Evolutionary conservation across 2,888 invertebrate genomes (phyloP), one percentile per base, ranked within the genome.

Genomic region (Trachelus iudaicus): DNA sequence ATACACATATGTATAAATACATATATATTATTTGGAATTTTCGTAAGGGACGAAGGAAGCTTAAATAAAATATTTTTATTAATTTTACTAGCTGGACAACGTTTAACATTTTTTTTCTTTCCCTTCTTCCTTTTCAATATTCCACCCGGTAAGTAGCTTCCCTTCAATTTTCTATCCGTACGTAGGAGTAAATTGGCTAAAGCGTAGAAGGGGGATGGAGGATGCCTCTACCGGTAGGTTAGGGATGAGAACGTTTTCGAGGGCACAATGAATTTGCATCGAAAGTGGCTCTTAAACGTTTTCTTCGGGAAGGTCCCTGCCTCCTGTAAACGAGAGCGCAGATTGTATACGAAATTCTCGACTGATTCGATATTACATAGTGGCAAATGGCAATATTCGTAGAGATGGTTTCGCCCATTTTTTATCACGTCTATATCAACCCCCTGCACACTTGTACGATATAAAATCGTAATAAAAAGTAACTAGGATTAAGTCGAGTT

Each of bases 271-370:
- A 89, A 90, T 90, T 90, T 90, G 90, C 90, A 90, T 90, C 85
- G 89, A 90, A 90, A 90, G 90, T 90, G 90, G 85, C 87, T 89
- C 87, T 89, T 89, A 87, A 89, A 87, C 83, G 84, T 84, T 87
- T 83, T 87, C 85, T 83, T 81, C 82, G 80, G 75, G 73, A 40
- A 15, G 73, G 73, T 75, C 40, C 40, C 78, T 37, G 3, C 40
- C 40, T 40, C 40, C 40, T 40, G 40, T 23, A 9, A 6, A 40
- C 40, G 23, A 40, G 40, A 40, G 73, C 81, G 77, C 87, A 88
- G 86, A 88, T 89, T 89, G 87, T 81, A 69, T 82, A 81, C 73
- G 78, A 87, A 86, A 84, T 88, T 87, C 84, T 82, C 83, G 75
- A 84, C 84, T 84, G 85, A 89, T 87, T 87, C 85, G 80, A 84